Evolutionary conservation across 2,113 vertebrate species (phyloP).

Genomic region (Camelus dromedarius): DNA sequence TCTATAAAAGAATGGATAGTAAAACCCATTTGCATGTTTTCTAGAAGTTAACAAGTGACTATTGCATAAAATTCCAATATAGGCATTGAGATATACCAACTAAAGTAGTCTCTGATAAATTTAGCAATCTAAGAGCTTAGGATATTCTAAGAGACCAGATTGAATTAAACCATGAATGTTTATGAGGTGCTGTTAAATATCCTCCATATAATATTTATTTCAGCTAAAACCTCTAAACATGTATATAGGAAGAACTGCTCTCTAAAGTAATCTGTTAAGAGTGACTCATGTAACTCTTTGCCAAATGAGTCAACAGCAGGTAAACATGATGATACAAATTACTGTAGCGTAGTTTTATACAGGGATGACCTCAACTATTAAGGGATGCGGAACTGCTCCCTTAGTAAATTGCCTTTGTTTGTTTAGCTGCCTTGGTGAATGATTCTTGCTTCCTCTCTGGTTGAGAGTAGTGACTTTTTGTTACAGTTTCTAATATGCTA

Average conservation of each 20-base stretch:
- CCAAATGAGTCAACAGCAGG: not conserved
- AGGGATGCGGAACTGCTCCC: not conserved
- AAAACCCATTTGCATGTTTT: not conserved
- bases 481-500: not conserved
- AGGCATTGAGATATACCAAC: not conserved
- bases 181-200: not conserved
- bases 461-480: not conserved
- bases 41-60: not conserved
- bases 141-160: not conserved
- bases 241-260: not conserved
- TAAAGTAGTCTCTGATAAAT: not conserved
- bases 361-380: not conserved
- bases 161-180: not conserved
- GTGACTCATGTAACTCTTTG: not conserved
- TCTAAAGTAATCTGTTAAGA: not conserved
- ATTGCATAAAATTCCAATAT: not conserved
- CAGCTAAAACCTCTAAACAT: constrained; percentile 1
- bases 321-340: not conserved
- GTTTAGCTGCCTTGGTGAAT: not conserved
- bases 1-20: not conserved
- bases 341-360: not conserved
- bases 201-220: not conserved
- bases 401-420: not conserved
- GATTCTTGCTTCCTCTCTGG: not conserved
- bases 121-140: not conserved